Conservation (phyloP, 2,113 vertebrate species). For the Heptranchias perlo region DNA sequence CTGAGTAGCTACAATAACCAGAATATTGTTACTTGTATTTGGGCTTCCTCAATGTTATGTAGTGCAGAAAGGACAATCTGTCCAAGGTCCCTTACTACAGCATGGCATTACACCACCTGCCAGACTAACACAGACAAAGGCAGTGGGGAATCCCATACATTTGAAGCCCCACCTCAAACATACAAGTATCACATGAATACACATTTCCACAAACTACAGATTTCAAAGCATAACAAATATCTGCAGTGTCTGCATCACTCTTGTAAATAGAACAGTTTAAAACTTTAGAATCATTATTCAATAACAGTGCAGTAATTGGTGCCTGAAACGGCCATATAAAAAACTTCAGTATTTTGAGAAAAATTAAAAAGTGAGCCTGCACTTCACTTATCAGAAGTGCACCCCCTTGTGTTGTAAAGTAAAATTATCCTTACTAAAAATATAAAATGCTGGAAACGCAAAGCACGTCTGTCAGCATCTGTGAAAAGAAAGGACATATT, state of each 20-base stretch:
- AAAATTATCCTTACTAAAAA: background rate
- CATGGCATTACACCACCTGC: background rate
- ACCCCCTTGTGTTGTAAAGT: background rate
- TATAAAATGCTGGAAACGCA: background rate
- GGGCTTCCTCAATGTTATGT: background rate
- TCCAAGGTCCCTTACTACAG: background rate
- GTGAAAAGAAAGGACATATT: background rate
- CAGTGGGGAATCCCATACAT: background rate
- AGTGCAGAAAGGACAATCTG: background rate
- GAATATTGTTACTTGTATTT: background rate
- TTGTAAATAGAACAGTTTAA: background rate
- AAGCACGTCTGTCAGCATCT: background rate
- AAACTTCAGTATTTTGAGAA: background rate
- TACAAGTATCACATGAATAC: background rate
- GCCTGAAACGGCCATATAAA: background rate
- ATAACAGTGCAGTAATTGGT: background rate
- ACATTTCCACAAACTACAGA: background rate
- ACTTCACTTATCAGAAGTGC: background rate
- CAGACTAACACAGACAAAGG: background rate
- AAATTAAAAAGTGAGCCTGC: background rate
- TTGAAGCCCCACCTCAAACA: background rate
- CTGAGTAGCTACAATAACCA: background rate
- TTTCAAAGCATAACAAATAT: background rate
- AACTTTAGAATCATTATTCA: background rate
- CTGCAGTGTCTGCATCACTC: background rate